These are phyloP conservation scores for Pterocles gutturalis DNA, from an alignment of 2,113 vertebrate genomes.

Conservation along the genomic window DNA sequence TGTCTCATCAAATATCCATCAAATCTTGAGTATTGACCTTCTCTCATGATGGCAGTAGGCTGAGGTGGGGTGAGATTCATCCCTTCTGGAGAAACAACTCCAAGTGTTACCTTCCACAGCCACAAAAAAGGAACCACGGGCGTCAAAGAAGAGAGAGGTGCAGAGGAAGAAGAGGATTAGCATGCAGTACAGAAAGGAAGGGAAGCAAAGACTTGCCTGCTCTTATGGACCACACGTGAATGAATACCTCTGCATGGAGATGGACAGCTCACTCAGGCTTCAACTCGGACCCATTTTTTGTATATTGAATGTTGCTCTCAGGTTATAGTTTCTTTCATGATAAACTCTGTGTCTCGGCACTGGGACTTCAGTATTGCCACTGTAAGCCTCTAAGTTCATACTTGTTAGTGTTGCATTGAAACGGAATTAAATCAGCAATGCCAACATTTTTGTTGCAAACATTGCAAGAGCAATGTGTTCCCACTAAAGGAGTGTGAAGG, in stretches of 20 bases:
- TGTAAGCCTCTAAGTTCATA: neutral
- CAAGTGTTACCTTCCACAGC: neutral
- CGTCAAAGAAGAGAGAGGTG: neutral
- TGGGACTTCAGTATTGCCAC: neutral
- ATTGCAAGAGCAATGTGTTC: accelerated
- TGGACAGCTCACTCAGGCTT: neutral
- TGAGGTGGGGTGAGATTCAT: neutral
- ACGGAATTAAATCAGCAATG: neutral
- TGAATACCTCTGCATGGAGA: neutral
- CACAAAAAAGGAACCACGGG: neutral
- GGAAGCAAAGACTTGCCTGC: neutral
- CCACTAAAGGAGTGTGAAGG: neutral
- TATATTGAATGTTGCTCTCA: neutral
- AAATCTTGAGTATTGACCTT: neutral
- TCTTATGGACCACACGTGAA: neutral
- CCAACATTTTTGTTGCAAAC: neutral
- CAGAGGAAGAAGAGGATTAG: neutral
- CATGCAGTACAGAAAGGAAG: neutral
- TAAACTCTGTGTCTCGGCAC: neutral
- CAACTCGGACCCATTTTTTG: neutral
- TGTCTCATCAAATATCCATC: neutral
- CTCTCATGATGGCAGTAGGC: neutral
- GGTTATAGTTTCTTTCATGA: neutral
- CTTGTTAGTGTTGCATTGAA: neutral
- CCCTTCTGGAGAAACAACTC: neutral